Evolutionary conservation across 2,888 invertebrate species (phyloP).

Genomic region (Monochamus alternatus): DNA sequence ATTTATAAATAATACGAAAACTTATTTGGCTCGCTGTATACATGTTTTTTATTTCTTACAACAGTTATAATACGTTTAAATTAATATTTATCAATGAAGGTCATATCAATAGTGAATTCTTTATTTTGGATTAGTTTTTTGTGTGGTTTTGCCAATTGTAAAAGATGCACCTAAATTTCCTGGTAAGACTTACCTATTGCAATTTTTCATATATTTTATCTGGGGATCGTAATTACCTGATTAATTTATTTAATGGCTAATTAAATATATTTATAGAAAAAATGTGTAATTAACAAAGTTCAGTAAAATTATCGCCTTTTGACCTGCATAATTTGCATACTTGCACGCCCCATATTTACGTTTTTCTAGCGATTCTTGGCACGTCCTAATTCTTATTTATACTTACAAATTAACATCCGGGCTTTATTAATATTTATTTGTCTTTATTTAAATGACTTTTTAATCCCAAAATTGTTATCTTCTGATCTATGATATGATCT

Average conservation of each 20-base stretch:
- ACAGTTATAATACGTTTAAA: conserved; percentile 33
- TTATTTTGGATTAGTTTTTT: conserved; percentile 11
- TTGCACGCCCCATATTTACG: background rate
- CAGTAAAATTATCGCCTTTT: background rate
- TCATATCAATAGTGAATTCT: conserved; percentile 23
- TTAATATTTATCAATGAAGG: conserved; percentile 33
- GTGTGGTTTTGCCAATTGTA: conserved; percentile 2
- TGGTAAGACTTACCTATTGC: conserved; percentile 11
- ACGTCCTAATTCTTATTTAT: too few species aligned
- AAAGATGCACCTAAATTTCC: background rate
- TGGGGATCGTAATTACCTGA: background rate
- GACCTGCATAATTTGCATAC: background rate
- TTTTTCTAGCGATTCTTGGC: background rate
- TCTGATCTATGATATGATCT: too few species aligned
- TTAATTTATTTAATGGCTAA: conserved; percentile 19
- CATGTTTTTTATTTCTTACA: conserved; percentile 26
- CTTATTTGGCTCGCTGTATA: conserved; percentile 23
- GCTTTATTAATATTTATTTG: too few species aligned
- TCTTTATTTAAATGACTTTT: too few species aligned
- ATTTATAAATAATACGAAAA: background rate
- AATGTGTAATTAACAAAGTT: background rate
- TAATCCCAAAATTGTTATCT: too few species aligned
- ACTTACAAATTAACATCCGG: too few species aligned
- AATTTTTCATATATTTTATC: background rate
- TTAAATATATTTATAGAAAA: background rate